These are phyloP conservation scores for Lasioglossum lativentre DNA, from an alignment of 2,888 invertebrate species.

Conservation along the genomic window DNA sequence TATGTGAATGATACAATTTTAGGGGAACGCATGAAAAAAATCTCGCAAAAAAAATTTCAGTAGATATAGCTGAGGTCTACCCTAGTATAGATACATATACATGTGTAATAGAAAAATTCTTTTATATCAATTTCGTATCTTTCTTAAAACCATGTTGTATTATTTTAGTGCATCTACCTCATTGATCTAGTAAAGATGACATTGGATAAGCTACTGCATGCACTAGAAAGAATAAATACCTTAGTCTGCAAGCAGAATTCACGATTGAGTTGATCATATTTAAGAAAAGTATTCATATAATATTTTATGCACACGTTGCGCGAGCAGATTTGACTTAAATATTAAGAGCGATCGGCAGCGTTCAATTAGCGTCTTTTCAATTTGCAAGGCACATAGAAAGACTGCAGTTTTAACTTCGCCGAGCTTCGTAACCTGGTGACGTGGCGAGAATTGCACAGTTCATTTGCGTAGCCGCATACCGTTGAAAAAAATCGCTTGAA, in stretches of 20 bases:
- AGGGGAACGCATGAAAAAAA: too few relatives aligned
- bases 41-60: too few relatives aligned
- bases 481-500: constrained; percentile 39
- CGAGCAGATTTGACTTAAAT: neutral
- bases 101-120: too few relatives aligned
- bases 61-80: too few relatives aligned
- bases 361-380: constrained; percentile 29
- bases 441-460: constrained; percentile 50
- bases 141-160: too few relatives aligned
- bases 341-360: neutral
- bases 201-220: neutral
- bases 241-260: neutral
- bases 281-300: neutral
- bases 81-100: too few relatives aligned
- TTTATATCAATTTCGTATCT: too few relatives aligned
- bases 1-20: too few relatives aligned
- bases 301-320: neutral
- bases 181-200: neutral
- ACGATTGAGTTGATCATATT: neutral
- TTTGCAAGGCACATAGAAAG: constrained; percentile 34
- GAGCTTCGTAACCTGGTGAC: constrained; percentile 27
- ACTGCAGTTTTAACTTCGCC: constrained; percentile 29
- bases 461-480: constrained; percentile 42
- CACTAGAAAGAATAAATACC: neutral
- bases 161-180: too few relatives aligned